Percentiles rank a stretch among this genome's conserved stretches.
phyloP scores from a whole-genome alignment of 2,113 vertebrate genomes.

The Fulica atra region DNA sequence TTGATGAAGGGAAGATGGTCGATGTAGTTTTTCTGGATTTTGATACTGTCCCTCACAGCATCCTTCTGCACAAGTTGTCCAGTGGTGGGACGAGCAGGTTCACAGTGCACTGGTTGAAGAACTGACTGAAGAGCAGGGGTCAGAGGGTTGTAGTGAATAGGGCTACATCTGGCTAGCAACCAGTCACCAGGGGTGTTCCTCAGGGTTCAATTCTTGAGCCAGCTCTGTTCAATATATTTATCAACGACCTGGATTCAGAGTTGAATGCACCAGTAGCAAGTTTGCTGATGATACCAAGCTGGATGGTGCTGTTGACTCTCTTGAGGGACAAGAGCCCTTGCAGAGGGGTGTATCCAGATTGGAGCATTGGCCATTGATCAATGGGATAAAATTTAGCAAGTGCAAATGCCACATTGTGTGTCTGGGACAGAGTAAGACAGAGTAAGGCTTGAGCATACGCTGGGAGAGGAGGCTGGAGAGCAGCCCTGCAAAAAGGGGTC shows the following conservation, averaged over 20 bases:
- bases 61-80: background rate
- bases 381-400: background rate
- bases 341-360: too few relatives aligned
- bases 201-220: background rate
- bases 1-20: background rate
- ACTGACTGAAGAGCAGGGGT: background rate
- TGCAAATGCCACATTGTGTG: background rate
- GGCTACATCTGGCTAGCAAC: background rate
- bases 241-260: background rate
- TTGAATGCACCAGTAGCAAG: background rate
- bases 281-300: background rate
- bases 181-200: background rate
- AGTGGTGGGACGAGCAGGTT: background rate
- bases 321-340: background rate
- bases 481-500: background rate
- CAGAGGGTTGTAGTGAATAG: background rate
- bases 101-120: background rate
- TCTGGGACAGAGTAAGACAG: background rate
- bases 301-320: background rate
- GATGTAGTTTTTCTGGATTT: background rate
- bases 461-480: background rate
- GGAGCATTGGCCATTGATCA: background rate
- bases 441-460: too few relatives aligned
- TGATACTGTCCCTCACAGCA: background rate
- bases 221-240: background rate